phyloP scores from a whole-genome alignment of 2,797 vertebrate species.

The Capromys pilorides region DNA sequence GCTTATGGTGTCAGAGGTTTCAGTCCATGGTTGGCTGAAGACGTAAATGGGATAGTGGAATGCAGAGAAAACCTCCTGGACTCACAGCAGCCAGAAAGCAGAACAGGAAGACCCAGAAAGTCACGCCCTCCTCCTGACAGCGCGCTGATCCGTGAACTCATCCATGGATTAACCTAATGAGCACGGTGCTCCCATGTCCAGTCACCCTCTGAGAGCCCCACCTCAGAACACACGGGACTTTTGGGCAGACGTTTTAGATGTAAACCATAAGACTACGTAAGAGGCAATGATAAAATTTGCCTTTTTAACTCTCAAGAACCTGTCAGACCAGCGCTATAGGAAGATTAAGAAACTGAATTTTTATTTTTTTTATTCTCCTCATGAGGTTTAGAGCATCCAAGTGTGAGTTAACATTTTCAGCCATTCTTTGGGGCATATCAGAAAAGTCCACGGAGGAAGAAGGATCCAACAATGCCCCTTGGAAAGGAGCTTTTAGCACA shows the following conservation, averaged over 20 bases:
- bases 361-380: not conserved
- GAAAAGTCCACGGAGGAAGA: not conserved
- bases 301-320: not conserved
- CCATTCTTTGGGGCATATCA: not conserved
- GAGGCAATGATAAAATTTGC: not conserved
- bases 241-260: not conserved
- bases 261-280: not conserved
- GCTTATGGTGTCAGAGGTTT: not conserved
- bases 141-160: not conserved
- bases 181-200: not conserved
- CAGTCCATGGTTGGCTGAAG: not conserved
- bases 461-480: not conserved
- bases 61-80: not conserved
- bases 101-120: not conserved
- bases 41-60: not conserved
- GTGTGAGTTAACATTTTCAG: not conserved
- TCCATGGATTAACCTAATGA: not conserved
- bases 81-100: not conserved
- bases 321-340: not conserved
- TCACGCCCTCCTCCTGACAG: not conserved
- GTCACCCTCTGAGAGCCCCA: not conserved
- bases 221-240: not conserved
- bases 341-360: not conserved
- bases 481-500: not conserved
- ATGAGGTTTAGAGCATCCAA: not conserved